phyloP scores from a whole-genome alignment of 1,140 invertebrate species.

The Drosophila kohkoa region DNA sequence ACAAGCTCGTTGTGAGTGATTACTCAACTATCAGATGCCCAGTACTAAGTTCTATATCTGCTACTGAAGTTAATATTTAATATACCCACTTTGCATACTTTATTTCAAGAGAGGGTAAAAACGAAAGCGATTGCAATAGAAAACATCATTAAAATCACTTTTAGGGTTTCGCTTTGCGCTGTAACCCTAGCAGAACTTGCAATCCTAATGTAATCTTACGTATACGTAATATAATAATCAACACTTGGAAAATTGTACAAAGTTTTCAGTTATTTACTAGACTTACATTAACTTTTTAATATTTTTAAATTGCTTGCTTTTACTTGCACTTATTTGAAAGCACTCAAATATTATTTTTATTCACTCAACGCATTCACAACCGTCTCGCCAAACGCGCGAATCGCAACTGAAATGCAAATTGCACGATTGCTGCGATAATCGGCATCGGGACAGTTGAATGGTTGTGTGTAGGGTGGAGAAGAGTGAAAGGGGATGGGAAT shows the following conservation, averaged over 20 bases:
- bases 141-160: constrained; percentile 70
- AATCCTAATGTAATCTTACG: constrained; percentile 23
- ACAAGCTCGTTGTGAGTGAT: constrained; percentile 15
- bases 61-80: not conserved
- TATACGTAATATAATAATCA: not conserved
- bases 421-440: constrained; percentile 44
- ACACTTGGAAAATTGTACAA: not conserved
- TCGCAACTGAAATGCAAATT: constrained; percentile 77
- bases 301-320: constrained; percentile 6
- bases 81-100: not conserved
- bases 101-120: constrained; percentile 4
- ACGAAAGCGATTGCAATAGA: constrained; percentile 51
- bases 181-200: constrained; percentile 1
- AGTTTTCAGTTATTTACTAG: not conserved
- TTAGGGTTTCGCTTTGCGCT: constrained; percentile 54
- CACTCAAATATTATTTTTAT: constrained; percentile 4
- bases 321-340: not conserved
- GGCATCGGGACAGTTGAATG: not conserved
- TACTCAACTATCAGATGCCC: constrained; percentile 11
- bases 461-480: not conserved
- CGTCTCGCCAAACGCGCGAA: constrained; percentile 51
- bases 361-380: constrained; percentile 36
- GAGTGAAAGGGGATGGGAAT: not conserved
- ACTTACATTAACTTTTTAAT: constrained; percentile 4
- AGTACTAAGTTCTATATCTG: not conserved